Base-by-base conservation (phyloP, 2,797 vertebrate genomes). In the Artibeus jamaicensis region DNA sequence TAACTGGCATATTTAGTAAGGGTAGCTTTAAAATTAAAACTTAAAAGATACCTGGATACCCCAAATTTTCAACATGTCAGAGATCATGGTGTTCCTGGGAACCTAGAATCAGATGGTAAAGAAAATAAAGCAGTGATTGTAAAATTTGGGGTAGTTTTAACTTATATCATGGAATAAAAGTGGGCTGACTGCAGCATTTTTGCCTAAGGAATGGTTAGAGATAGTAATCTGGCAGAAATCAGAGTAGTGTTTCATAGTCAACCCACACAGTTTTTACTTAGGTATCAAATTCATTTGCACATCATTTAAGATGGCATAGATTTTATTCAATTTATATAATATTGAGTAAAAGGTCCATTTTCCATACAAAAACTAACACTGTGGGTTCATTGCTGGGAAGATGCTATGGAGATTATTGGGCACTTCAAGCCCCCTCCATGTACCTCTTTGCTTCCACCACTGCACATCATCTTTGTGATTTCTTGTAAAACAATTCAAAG, bases 401-500 rank as follows among this genome's bases (percentile, higher is more conserved):
- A 71, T n/a, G 24, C 19, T 48, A 22, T 24, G 9, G 57, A 86
- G 73, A 15, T 76, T 6, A 14, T 0, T 3, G 22, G 37, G 37
- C 2, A 62, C 48, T 3, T 18, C 15, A 15, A 24, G 6, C n/a
- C 16, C 6, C 44, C 57, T 6, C 37, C 0, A 0, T 9, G 15
- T 3, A 21, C 19, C 4, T 26, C 3, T 79, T 59, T 73, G 7
- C 24, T 71, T 74, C 34, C 19, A 26, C 10, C 24, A 16, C 32
- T 44, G 32, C 22, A 50, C 8, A 11, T 59, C 48, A 71, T n/a
- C 19, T 68, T 16, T 26, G 62, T 53, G 48, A 57, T 26, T 86
- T 96, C 62, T 93, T 34, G 24, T 77, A 55, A 91, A 73, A 74
- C 3, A 59, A 48, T 50, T 94, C 26, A 39, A 68, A 83, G 73